Percentiles rank a stretch among this genome's conserved stretches.
These are phyloP conservation scores for Salticus scenicus DNA, from an alignment of 2,888 invertebrate species.

Conservation along the genomic window DNA sequence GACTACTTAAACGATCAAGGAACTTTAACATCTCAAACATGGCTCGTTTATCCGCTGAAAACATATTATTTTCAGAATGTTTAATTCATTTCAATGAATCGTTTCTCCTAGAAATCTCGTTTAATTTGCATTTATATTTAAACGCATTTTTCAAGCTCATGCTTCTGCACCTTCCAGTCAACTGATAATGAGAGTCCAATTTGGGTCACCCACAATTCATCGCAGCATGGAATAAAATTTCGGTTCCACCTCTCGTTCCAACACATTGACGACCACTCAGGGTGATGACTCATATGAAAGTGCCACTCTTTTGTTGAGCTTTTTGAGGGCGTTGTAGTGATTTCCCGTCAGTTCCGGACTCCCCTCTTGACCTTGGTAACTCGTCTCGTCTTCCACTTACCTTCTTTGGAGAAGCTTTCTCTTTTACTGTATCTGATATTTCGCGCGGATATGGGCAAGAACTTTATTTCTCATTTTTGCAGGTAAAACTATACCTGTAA, in stretches of 20 bases:
- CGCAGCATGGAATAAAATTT: not conserved
- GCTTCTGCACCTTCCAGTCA: too few relatives aligned
- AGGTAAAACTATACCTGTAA: not conserved
- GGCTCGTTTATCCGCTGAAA: too few relatives aligned
- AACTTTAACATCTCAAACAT: too few relatives aligned
- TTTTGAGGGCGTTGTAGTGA: constrained; percentile 31
- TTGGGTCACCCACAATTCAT: not conserved
- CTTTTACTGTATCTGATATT: not conserved
- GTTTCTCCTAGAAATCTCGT: too few relatives aligned
- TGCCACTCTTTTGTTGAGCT: constrained; percentile 28
- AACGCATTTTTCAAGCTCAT: too few relatives aligned
- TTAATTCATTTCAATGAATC: too few relatives aligned
- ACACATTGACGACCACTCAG: constrained; percentile 6
- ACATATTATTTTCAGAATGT: too few relatives aligned
- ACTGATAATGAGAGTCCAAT: not conserved
- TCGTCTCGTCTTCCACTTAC: constrained; percentile 25
- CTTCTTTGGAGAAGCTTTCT: constrained; percentile 41
- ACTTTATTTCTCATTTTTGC: not conserved
- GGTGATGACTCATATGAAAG: constrained; percentile 34
- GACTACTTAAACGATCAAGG: too few relatives aligned
- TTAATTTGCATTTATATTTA: too few relatives aligned
- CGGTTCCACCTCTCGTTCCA: not conserved
- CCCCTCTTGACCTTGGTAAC: constrained; percentile 42
- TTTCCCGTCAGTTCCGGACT: constrained; percentile 18
- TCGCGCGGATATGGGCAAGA: not conserved